A percentile compares a stretch with the other conserved stretches of the same genome.
Evolutionary conservation across 2,113 vertebrate species (phyloP).

Genomic region (Dromas ardeola): DNA sequence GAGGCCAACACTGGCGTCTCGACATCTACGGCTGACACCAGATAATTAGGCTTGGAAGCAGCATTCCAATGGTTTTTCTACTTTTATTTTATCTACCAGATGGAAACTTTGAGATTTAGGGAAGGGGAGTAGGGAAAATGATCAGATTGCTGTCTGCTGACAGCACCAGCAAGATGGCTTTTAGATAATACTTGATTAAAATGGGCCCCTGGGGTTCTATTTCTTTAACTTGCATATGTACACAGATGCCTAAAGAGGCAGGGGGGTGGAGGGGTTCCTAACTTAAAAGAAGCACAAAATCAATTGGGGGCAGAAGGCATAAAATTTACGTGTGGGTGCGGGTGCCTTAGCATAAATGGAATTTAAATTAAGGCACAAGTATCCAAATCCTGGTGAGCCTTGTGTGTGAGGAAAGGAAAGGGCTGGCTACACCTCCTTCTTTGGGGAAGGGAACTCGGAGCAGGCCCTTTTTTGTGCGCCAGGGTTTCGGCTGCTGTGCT

Average conservation of each 20-base stretch:
- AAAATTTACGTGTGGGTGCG: not conserved
- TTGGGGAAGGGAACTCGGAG: fast-evolving
- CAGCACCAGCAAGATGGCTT: not conserved
- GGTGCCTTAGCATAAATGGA: not conserved
- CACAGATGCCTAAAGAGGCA: not conserved
- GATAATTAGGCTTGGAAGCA: not conserved
- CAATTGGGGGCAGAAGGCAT: not conserved
- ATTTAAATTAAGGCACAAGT: not conserved
- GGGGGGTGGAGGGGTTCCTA: not conserved
- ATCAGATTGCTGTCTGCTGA: not conserved
- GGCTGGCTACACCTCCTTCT: not conserved
- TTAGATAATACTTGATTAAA: not conserved
- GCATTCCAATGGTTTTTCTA: not conserved
- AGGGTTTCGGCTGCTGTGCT: not conserved
- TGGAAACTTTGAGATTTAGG: not conserved
- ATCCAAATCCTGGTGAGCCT: not conserved
- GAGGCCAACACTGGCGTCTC: not conserved
- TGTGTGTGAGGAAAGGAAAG: not conserved
- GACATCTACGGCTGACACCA: too few species aligned
- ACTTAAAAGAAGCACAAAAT: not conserved
- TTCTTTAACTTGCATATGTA: not conserved
- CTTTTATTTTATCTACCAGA: not conserved
- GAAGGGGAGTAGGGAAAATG: not conserved
- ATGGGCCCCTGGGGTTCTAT: not conserved
- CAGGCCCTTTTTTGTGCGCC: not conserved